Base-by-base conservation (phyloP, 2,888 invertebrate species). In the Sycophila texana region DNA sequence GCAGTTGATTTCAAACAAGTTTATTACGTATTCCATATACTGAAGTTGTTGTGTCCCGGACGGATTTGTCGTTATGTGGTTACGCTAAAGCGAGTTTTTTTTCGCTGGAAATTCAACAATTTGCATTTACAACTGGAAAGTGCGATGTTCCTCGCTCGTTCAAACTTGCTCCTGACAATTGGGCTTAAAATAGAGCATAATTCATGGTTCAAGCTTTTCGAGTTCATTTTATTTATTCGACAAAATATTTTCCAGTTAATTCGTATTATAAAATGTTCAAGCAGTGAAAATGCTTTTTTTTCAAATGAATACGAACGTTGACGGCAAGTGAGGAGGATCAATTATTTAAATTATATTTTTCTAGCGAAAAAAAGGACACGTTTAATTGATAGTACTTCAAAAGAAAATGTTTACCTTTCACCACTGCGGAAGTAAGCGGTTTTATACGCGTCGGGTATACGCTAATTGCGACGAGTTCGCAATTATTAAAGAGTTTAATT, bases 381-480 rank as follows among this genome's bases (percentile, higher is more conserved):
- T 10, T 39, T 39, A 39, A 39, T 26, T 10, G 14, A 70, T 39
- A 65, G 53, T 65, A 20, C 30, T 65, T 18, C 55, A 65, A 72
- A 22, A 16, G 49, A 60, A 61, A 20, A n/a, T 60, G 4, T 12
- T 22, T 49, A 22, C 12, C 20, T 39, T 66, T 55, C 16, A 16
- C n/a, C 14, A 0, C 13, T 14, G 12, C 3, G 67, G 30, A 30
- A 75, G 30, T 30, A 20, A 75, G 66, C 20, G 20, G 26, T 60
- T 67, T 49, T n/a, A 68, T 20, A 13, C 57, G 39, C 12, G 47
- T 57, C 39, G 2, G 14, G 10, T 39, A 39, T 39, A 39, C 20
- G 74, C 65, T 74, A 74, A 65, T 65, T 57, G 16, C 16, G 57
- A 14, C 30, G 18, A 74, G 65, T 65, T 65, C 47, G 55, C 53